These are phyloP conservation scores for Brachionus asplanchnoidis DNA, from an alignment of 1,140 invertebrate genomes.

Conservation along the genomic window DNA sequence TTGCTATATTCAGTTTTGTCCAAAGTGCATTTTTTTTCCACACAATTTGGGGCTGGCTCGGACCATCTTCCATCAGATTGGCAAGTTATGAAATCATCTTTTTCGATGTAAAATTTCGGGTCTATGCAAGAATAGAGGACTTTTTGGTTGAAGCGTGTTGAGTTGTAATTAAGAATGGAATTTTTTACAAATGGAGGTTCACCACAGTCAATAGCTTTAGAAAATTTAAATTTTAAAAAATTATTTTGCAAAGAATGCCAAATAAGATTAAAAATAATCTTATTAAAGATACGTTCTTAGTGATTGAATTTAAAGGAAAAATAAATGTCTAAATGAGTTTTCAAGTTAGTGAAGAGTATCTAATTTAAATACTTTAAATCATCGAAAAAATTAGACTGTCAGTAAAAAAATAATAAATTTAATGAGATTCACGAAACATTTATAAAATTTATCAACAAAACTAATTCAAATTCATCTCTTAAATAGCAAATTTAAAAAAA, in stretches of 20 bases:
- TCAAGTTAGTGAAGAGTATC: no score
- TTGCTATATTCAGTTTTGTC: background rate
- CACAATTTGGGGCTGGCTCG: background rate
- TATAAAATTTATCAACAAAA: no score
- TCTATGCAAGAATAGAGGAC: background rate
- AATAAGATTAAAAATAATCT: no score
- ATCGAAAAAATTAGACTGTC: no score
- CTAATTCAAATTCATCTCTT: no score
- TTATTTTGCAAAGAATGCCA: background rate
- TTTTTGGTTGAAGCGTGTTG: background rate
- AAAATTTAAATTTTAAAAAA: background rate
- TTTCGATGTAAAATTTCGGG: background rate
- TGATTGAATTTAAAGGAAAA: no score
- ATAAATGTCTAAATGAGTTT: no score
- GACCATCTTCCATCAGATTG: background rate
- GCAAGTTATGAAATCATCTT: background rate
- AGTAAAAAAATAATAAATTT: no score
- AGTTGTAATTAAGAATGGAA: background rate
- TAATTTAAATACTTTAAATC: no score
- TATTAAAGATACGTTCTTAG: no score
- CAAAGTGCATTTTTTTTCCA: slow-evolving; percentile 19
- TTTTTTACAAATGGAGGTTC: slow-evolving; percentile 31
- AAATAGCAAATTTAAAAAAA: no score
- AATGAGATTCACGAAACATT: no score
- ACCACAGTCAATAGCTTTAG: slow-evolving; percentile 21